These are phyloP conservation scores for Hesperophylax magnus DNA, from an alignment of 1,140 invertebrate species.

Conservation along the genomic window DNA sequence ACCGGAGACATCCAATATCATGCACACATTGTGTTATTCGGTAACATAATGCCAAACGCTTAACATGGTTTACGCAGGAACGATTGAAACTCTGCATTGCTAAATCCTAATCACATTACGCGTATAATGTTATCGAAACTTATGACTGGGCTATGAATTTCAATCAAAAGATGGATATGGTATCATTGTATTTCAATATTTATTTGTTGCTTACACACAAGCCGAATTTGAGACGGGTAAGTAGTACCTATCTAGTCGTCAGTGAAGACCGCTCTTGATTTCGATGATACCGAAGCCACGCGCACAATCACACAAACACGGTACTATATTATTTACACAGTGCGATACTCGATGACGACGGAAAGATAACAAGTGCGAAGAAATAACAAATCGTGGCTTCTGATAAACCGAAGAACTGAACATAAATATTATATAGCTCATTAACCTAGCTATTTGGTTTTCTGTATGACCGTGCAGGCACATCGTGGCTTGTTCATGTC, in stretches of 20 bases:
- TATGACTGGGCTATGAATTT: too few species aligned
- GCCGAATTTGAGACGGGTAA: not conserved
- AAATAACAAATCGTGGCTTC: conserved; percentile 13
- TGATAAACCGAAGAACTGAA: not conserved
- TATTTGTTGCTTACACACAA: too few species aligned
- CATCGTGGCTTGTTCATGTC: not conserved
- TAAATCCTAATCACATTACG: too few species aligned
- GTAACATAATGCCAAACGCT: too few species aligned
- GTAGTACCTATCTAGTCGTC: not conserved
- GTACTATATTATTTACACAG: not conserved
- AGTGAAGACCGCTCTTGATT: not conserved
- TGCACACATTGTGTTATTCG: not conserved
- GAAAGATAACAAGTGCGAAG: conserved; percentile 19
- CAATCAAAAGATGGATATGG: too few species aligned
- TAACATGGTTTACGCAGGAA: too few species aligned
- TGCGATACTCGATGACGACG: not conserved
- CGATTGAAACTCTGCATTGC: too few species aligned
- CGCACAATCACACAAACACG: not conserved
- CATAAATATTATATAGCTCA: too few species aligned
- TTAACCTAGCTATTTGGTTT: not conserved
- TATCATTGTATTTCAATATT: too few species aligned
- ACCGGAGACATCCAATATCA: conserved; percentile 8
- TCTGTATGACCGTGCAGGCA: not conserved
- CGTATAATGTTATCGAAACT: too few species aligned
- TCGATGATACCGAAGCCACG: not conserved